A percentile compares a stretch with the other conserved stretches of the same genome.
phyloP scores from a whole-genome alignment of 2,888 invertebrate species.

The Andrena dorsata region DNA sequence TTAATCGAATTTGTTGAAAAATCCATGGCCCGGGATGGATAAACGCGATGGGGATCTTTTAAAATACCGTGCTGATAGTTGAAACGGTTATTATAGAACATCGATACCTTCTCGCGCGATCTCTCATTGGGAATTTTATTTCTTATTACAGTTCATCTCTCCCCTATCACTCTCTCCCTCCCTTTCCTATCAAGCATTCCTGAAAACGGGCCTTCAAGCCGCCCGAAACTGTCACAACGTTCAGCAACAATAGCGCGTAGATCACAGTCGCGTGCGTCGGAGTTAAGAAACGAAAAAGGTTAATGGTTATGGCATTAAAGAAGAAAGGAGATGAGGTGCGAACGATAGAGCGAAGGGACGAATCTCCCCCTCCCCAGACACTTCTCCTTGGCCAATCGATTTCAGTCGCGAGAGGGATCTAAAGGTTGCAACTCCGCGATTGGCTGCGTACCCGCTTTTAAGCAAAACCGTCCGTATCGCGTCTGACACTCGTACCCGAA shows the following conservation, averaged over 20 bases:
- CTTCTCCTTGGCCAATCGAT: conserved; percentile 43
- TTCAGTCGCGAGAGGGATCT: conserved; percentile 34
- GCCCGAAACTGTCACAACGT: conserved; percentile 15
- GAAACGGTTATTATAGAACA: background rate
- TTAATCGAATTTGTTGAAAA: conserved; percentile 1
- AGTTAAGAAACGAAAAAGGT: conserved; percentile 39
- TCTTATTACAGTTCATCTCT: too few species aligned
- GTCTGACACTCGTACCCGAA: background rate
- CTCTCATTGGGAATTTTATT: too few species aligned
- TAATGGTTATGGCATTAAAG: conserved; percentile 48
- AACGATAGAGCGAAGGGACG: conserved; percentile 55
- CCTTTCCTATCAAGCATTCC: too few species aligned
- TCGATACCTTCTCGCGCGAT: too few species aligned
- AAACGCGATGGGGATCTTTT: background rate
- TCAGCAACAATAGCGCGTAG: conserved; percentile 32
- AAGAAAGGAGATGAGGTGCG: conserved; percentile 50
- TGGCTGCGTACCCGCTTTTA: conserved; percentile 14
- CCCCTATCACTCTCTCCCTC: too few species aligned
- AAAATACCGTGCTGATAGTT: background rate
- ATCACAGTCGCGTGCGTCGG: conserved; percentile 37
- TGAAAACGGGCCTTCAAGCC: conserved; percentile 25
- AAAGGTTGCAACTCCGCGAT: conserved; percentile 27
- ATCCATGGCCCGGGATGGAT: too few species aligned
- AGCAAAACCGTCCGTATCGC: background rate
- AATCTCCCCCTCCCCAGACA: conserved; percentile 26